A percentile compares a stretch with the other conserved stretches of the same genome.
Conservation (phyloP, 2,797 vertebrate species). For the Propithecus deckenii region DNA sequence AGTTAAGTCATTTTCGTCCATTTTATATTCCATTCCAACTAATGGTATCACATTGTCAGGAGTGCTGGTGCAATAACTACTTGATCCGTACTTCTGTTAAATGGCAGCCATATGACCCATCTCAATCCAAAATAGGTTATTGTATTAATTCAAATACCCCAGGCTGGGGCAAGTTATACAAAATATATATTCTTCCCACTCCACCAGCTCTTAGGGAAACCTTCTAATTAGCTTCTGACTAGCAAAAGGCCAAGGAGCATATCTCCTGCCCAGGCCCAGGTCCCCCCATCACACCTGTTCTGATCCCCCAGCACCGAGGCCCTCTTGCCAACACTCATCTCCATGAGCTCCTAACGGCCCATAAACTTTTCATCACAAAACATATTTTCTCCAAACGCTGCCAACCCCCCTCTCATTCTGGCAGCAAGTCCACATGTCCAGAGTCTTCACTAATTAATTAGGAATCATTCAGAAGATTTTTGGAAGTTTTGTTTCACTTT, state of each 20-base stretch:
- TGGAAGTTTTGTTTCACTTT: background rate
- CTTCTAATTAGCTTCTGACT: background rate
- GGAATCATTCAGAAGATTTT: background rate
- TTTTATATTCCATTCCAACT: background rate
- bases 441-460: background rate
- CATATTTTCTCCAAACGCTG: background rate
- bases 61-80: background rate
- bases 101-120: background rate
- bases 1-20: background rate
- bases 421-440: background rate
- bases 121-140: background rate
- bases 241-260: background rate
- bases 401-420: background rate
- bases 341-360: background rate
- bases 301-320: background rate
- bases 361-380: background rate
- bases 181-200: background rate
- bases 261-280: background rate
- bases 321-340: background rate
- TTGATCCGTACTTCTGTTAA: background rate
- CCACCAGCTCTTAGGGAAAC: background rate
- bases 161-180: background rate
- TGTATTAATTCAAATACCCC: background rate
- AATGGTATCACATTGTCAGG: background rate
- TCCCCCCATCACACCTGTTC: background rate